Conservation (phyloP, 1,140 invertebrate genomes). For the Tyrophagus putrescentiae region DNA sequence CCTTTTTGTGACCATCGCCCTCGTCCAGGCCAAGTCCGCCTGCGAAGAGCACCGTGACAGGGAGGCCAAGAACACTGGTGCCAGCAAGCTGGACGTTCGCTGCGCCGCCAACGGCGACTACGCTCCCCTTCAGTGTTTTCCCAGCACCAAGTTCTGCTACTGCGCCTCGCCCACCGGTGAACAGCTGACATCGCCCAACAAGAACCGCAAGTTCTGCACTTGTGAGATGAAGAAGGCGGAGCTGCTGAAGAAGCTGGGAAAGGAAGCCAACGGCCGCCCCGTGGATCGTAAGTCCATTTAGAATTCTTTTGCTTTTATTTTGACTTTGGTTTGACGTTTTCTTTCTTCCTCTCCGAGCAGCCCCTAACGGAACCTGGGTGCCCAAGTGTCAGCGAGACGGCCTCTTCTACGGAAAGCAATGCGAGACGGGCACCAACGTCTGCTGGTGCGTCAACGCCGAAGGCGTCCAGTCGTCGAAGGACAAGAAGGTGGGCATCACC, state of each 20-base stretch:
- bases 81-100: slow-evolving; percentile 1
- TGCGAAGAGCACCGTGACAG: too few species aligned
- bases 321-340: too few species aligned
- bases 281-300: slow-evolving; percentile 13
- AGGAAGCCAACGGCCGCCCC: background rate
- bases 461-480: slow-evolving; percentile 6
- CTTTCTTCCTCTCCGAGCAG: background rate
- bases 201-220: slow-evolving; percentile 10
- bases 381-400: slow-evolving; percentile 6
- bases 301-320: too few species aligned
- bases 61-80: background rate
- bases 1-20: too few species aligned
- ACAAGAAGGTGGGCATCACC: slow-evolving; percentile 14
- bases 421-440: slow-evolving; percentile 1
- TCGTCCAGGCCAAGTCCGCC: too few species aligned
- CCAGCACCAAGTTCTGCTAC: slow-evolving; percentile 9
- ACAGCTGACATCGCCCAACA: background rate
- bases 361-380: background rate
- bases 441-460: slow-evolving; percentile 13
- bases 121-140: slow-evolving; percentile 13
- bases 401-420: slow-evolving; percentile 8
- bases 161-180: background rate
- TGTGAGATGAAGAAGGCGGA: slow-evolving; percentile 4
- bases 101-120: slow-evolving; percentile 6
- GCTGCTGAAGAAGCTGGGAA: background rate